A percentile compares a stretch with the other conserved stretches of the same genome.
phyloP scores from a whole-genome alignment of 2,888 invertebrate species.

The Fragum sueziense region DNA sequence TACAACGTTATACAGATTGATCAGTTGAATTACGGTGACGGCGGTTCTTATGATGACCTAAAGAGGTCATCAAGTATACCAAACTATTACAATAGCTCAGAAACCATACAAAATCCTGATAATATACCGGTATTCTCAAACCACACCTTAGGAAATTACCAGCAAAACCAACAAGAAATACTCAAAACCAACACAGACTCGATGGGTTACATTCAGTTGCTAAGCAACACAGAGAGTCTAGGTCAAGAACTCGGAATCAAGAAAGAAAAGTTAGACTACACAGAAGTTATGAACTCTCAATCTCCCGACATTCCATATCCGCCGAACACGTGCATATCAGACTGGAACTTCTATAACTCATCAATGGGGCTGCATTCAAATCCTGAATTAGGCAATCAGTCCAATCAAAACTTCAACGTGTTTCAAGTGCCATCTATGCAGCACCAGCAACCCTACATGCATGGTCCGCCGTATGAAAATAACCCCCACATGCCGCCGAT shows the following conservation, averaged over 20 bases:
- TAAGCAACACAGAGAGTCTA: slow-evolving; percentile 36
- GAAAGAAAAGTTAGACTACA: slow-evolving; percentile 53
- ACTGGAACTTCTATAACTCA: slow-evolving; percentile 54
- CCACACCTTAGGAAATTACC: slow-evolving; percentile 11
- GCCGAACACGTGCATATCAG: slow-evolving; percentile 51
- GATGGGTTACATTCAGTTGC: slow-evolving; percentile 52
- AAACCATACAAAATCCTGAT: slow-evolving; percentile 5
- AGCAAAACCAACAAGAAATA: slow-evolving; percentile 30
- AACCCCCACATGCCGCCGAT: not conserved
- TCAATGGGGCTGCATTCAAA: not conserved
- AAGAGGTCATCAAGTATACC: slow-evolving; percentile 19
- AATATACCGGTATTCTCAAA: slow-evolving; percentile 4
- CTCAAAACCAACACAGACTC: slow-evolving; percentile 31
- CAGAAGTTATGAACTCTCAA: slow-evolving; percentile 29
- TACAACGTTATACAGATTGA: slow-evolving; percentile 20
- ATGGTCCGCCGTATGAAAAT: slow-evolving; percentile 15
- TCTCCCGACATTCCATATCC: slow-evolving; percentile 46
- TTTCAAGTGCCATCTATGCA: slow-evolving; percentile 12
- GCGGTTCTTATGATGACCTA: slow-evolving; percentile 37
- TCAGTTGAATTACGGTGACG: slow-evolving; percentile 17
- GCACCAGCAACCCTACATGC: not conserved
- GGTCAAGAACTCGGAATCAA: slow-evolving; percentile 37
- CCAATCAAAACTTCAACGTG: not conserved
- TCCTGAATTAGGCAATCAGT: not conserved
- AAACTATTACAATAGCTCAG: slow-evolving; percentile 24